Base-by-base conservation (phyloP, 2,113 vertebrate species). In the Catagonus wagneri region DNA sequence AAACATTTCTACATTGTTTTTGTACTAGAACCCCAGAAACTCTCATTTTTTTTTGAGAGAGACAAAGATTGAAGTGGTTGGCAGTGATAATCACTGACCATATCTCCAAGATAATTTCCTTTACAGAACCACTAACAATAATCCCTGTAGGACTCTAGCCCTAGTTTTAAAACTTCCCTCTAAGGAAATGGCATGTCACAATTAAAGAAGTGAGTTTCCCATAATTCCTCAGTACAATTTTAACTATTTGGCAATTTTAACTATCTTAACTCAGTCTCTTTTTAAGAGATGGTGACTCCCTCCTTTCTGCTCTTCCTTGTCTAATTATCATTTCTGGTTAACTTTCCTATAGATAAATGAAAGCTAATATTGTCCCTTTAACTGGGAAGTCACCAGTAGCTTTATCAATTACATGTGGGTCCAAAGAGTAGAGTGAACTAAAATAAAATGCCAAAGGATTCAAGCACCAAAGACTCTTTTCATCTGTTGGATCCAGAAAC, bases 221-320 rank as follows among this genome's bases (percentile, higher is more conserved):
- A 32, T 61, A 68, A 52, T 83, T 91, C 20, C 56, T 92, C 74
- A 86, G 20, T 56, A 86, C n/a, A 60, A 11, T 22, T 2, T 71
- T 36, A 60, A n/a, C n/a, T n/a, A n/a, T n/a, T n/a, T n/a, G 65
- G 36, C 52, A 76, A 87, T 85, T 94, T 97, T 95, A 92, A 60
- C 7, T 83, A 87, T 85, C 93, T 97, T 95, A 92, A 60, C 7
- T 83, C 34, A 56, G 63, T 50, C 23, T 58, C 61, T 69, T 68
- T 78, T 54, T 36, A 96, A 83, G 29, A 75, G 29, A 60, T 8
- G 9, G 11, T 23, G 13, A 87, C 32, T 89, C 34, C n/a, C 36
- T 63, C 84, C 34, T 89, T 14, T 92, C 39, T 83, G 29, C 36
- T 76, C 34, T 92, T 84, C 91, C 52, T 90, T 56, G 20, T 20